Evolutionary conservation across 2,113 vertebrate species (phyloP).

Genomic region (Sorex araneus): DNA sequence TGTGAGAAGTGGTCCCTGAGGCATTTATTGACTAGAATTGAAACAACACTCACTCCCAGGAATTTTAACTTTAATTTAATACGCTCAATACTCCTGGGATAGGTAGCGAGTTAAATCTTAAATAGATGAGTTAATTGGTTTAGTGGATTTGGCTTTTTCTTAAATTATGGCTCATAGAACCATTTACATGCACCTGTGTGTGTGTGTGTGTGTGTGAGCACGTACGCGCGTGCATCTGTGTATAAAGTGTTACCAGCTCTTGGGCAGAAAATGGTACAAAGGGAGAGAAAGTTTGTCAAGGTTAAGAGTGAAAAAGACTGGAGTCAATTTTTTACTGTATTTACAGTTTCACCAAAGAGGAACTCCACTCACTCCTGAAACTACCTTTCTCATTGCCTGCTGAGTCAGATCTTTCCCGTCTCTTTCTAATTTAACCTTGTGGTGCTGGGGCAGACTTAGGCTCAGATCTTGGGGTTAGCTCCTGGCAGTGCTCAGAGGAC

Average conservation of each 20-base stretch:
- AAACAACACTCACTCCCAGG: not conserved
- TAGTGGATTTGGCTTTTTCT: not conserved
- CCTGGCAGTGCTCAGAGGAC: no score
- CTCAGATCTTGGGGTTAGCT: no score
- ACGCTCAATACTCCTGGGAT: not conserved
- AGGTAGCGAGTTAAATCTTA: not conserved
- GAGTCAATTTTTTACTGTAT: not conserved
- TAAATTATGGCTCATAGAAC: not conserved
- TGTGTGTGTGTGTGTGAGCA: not conserved
- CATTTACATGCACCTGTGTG: not conserved
- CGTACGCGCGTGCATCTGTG: not conserved
- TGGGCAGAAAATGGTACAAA: not conserved
- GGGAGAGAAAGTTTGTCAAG: not conserved
- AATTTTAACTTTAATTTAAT: constrained; percentile 61
- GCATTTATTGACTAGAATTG: not conserved
- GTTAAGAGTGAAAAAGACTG: not conserved
- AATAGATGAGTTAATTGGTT: constrained; percentile 17
- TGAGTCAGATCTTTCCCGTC: not conserved
- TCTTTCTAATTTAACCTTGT: not conserved
- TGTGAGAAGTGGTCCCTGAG: not conserved
- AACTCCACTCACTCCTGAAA: not conserved
- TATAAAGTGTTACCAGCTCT: not conserved
- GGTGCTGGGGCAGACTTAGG: no score
- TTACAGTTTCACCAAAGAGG: not conserved
- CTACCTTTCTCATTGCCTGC: not conserved